These are phyloP conservation scores for Heliconius eleuchia DNA, from an alignment of 1,140 invertebrate genomes.

Conservation along the genomic window DNA sequence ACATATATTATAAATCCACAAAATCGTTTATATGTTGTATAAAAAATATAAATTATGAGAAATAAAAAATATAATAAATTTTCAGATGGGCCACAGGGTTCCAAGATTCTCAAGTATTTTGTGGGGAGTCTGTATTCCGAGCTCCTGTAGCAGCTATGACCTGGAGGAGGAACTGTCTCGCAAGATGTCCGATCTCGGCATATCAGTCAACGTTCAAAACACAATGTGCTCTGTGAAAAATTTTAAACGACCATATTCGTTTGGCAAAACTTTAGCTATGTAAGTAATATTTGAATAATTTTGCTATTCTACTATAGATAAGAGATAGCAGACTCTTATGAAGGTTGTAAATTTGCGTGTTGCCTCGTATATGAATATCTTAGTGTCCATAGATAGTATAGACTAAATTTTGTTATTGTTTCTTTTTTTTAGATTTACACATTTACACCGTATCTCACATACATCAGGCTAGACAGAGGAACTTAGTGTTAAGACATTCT, in stretches of 20 bases:
- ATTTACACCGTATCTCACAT: too few relatives aligned
- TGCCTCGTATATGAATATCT: too few relatives aligned
- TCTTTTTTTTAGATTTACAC: too few relatives aligned
- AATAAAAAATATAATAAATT: slow-evolving; percentile 30
- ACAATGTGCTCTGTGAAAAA: slow-evolving; percentile 72
- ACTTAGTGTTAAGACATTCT: too few relatives aligned
- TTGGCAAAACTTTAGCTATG: slow-evolving; percentile 73
- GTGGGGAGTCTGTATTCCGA: slow-evolving; percentile 84
- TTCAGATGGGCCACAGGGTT: slow-evolving; percentile 84
- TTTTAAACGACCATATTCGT: slow-evolving; percentile 62
- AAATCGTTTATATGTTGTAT: neutral
- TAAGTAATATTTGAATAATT: slow-evolving; percentile 47
- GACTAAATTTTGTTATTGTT: too few relatives aligned
- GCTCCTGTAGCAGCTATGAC: slow-evolving; percentile 82
- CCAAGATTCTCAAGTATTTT: slow-evolving; percentile 83
- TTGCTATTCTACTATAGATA: neutral
- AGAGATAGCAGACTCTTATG: neutral
- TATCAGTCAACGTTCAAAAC: slow-evolving; percentile 65
- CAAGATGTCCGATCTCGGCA: slow-evolving; percentile 51
- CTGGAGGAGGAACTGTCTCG: slow-evolving; percentile 78
- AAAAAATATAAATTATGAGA: neutral
- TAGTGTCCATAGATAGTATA: too few relatives aligned
- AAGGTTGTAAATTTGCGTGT: neutral
- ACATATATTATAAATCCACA: too few relatives aligned
- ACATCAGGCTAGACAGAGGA: too few relatives aligned